Evolutionary conservation across 2,113 vertebrate species (phyloP).

Genomic region (Oceanodroma tethys): DNA sequence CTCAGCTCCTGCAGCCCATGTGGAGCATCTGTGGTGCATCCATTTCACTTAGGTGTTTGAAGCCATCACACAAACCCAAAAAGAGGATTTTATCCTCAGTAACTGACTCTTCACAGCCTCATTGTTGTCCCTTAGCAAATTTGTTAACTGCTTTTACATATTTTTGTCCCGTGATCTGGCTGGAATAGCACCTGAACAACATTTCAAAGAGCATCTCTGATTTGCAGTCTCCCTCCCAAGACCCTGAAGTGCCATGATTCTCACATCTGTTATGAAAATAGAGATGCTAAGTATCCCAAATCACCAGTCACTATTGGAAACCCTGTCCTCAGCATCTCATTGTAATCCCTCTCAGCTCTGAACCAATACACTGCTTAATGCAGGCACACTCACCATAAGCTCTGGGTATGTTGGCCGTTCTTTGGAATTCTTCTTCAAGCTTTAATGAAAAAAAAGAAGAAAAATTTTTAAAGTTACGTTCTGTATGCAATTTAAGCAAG

Average conservation of each 20-base stretch:
- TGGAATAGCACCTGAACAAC: not conserved
- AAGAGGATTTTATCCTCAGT: not conserved
- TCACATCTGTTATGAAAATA: not conserved
- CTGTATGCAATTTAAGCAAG: not conserved
- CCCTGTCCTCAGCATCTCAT: not conserved
- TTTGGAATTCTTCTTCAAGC: constrained; percentile 98
- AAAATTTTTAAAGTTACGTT: not conserved
- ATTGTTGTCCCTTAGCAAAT: not conserved
- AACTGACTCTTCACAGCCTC: not conserved
- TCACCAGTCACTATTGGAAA: not conserved
- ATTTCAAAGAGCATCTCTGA: not conserved
- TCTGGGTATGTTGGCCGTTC: constrained; percentile 95
- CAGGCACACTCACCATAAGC: constrained; percentile 87
- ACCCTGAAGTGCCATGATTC: not conserved
- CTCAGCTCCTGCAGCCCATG: not conserved
- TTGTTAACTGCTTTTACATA: not conserved
- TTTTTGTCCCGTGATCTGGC: not conserved
- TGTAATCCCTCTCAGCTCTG: not conserved
- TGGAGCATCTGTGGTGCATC: not conserved
- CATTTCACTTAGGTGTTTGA: not conserved
- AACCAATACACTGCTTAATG: not conserved
- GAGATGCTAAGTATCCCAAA: not conserved
- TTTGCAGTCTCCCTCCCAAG: not conserved
- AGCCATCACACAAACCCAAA: not conserved
- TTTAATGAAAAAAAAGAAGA: constrained; percentile 46